Conservation (phyloP, 2,797 vertebrate genomes). For the Synaphobranchus kaupii region DNA sequence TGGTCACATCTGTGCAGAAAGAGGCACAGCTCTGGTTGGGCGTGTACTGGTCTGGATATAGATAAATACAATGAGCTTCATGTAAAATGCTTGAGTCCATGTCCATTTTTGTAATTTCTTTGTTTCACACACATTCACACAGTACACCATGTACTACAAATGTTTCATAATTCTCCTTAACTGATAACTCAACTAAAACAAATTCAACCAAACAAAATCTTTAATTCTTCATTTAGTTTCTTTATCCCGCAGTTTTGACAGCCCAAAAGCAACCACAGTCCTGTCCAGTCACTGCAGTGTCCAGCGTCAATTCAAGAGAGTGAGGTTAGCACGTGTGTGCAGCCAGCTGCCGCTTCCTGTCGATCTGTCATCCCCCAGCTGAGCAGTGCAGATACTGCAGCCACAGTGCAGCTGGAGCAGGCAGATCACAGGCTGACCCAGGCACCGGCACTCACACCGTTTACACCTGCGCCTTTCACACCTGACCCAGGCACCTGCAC, state of each 20-base stretch:
- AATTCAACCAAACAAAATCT: background rate
- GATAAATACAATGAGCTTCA: background rate
- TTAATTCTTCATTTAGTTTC: background rate
- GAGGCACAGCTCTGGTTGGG: conserved; percentile 16
- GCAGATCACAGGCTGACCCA: background rate
- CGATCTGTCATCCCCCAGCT: background rate
- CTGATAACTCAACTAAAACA: background rate
- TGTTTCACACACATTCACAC: background rate
- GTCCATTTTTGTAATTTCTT: background rate
- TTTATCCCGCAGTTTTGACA: background rate
- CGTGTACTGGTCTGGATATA: background rate
- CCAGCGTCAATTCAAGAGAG: background rate
- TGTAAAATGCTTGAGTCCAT: background rate
- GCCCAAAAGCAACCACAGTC: background rate
- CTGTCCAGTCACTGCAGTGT: background rate
- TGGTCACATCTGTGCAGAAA: background rate
- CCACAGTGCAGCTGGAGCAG: background rate
- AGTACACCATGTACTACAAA: background rate
- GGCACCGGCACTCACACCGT: no score
- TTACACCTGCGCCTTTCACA: background rate
- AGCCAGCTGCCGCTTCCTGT: background rate
- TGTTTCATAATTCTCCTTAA: no score
- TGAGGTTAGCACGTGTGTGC: background rate
- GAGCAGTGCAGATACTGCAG: background rate
- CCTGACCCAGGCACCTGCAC: background rate